Evolutionary conservation across 2,113 vertebrate genomes (phyloP).

Genomic region (Octodon degus): DNA sequence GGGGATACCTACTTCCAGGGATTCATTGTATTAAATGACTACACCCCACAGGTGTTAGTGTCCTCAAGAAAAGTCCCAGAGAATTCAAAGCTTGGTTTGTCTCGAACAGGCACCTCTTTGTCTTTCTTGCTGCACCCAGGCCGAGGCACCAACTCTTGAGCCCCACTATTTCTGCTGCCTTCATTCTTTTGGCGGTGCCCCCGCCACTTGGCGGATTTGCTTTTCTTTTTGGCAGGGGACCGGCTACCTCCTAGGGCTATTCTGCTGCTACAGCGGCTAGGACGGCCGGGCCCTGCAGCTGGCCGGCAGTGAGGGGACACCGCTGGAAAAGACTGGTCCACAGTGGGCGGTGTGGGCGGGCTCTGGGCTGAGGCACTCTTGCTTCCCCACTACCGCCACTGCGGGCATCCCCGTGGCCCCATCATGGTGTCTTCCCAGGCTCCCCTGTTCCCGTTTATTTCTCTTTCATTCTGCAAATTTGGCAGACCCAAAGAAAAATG

Average conservation of each 20-base stretch:
- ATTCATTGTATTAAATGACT: conserved; percentile 97
- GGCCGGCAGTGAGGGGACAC: too few relatives aligned
- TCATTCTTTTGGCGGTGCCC: conserved; percentile 88
- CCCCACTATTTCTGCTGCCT: conserved; percentile 56
- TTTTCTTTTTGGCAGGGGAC: background rate
- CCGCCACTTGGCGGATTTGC: conserved; percentile 88
- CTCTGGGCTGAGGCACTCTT: too few relatives aligned
- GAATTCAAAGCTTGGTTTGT: conserved; percentile 92
- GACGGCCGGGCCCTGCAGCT: too few relatives aligned
- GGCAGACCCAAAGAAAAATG: background rate
- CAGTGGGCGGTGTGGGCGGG: too few relatives aligned
- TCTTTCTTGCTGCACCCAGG: conserved; percentile 71
- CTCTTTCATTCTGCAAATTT: conserved; percentile 77
- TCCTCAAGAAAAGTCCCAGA: conserved; percentile 91
- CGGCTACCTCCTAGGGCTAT: too few relatives aligned
- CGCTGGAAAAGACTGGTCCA: too few relatives aligned
- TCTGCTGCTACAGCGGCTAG: too few relatives aligned
- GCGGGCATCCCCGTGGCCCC: conserved; percentile 27
- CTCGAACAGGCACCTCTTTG: conserved; percentile 84
- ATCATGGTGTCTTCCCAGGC: conserved; percentile 72
- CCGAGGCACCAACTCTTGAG: conserved; percentile 57
- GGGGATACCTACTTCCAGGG: conserved; percentile 96
- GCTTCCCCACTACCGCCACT: conserved; percentile 62
- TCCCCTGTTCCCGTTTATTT: conserved; percentile 77
- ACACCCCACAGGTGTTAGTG: conserved; percentile 94